Base-by-base conservation (phyloP, 1,140 invertebrate species). In the Spodoptera frugiperda region DNA sequence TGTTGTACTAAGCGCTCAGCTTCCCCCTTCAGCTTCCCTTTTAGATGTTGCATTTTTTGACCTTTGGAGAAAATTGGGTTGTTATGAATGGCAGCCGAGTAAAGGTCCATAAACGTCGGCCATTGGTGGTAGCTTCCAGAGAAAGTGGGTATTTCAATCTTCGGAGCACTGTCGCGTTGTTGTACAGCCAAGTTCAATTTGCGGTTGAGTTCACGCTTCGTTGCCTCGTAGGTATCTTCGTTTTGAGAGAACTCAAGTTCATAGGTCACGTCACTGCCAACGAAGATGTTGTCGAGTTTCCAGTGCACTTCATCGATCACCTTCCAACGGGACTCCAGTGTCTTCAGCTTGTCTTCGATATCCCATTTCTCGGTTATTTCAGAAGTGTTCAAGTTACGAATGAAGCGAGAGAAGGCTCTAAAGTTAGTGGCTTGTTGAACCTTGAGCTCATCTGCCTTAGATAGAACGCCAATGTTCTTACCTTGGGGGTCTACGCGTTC, bases 1-100 rank as follows among this genome's bases (percentile, higher is more conserved):
- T 81, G 67, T 65, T 82, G 78, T 10, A 78, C 67, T 1, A 82
- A 68, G 10, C 74, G 59, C 51, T 79, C 80, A n/a, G 77, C 74
- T 63, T 78, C 77, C 19, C 72, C 76, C 15, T 51, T 70, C 3
- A 78, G 54, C n/a, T 80, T 80, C 5, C 72, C 76, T 15, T 81
- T 81, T 2, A 81, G 17, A 57, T 80, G 71, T 19, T 77, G 79
- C 71, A 80, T 80, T 54, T 78, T 75, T 59, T 77, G 80, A 25
- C 46, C 46, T 51, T 78, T 78, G 5, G 46, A 48, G 46, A 48
- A 48, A 14, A 14, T 48, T 12, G 46, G 46, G 46, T 48, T 48
- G 4, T 48, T 48, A 14, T 48, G 46, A 3, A 48, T 48, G 2
- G 46, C 46, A 48, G 46, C 46, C 3, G 9, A 10, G 46, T 48